Conservation (phyloP, 2,797 vertebrate species). For the Dallia pectoralis region DNA sequence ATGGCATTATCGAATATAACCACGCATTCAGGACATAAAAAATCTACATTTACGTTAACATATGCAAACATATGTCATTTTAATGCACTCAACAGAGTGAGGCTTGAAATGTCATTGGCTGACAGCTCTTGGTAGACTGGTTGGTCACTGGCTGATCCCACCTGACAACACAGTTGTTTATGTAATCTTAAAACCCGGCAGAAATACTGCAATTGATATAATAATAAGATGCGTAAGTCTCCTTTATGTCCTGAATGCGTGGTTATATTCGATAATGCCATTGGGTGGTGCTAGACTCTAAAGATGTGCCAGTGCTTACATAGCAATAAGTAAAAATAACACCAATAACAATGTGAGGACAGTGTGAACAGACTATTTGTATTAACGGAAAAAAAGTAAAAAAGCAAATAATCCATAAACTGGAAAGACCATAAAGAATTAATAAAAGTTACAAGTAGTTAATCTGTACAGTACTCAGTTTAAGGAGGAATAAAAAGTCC, state of each 20-base stretch:
- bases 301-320: constrained; percentile 18
- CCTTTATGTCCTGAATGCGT: constrained; percentile 29
- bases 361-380: constrained; percentile 8
- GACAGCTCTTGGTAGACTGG: too few relatives aligned
- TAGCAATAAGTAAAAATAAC: constrained; percentile 4
- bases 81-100: too few relatives aligned
- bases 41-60: not conserved
- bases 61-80: too few relatives aligned
- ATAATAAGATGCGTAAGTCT: too few relatives aligned
- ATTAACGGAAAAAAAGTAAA: constrained; percentile 5
- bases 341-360: not conserved
- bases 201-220: too few relatives aligned
- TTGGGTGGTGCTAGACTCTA: constrained; percentile 34
- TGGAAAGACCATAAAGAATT: constrained; percentile 36
- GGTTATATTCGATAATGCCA: constrained; percentile 32
- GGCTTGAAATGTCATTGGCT: too few relatives aligned
- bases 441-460: constrained; percentile 35
- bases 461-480: constrained; percentile 33
- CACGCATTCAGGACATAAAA: constrained; percentile 28
- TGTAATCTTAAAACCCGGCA: too few relatives aligned
- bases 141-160: too few relatives aligned
- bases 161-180: too few relatives aligned
- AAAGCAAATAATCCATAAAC: constrained; percentile 12
- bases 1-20: constrained; percentile 33
- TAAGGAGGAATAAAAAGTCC: constrained; percentile 30